phyloP scores from a whole-genome alignment of 2,113 vertebrate species.

The Eptatretus burgeri region DNA sequence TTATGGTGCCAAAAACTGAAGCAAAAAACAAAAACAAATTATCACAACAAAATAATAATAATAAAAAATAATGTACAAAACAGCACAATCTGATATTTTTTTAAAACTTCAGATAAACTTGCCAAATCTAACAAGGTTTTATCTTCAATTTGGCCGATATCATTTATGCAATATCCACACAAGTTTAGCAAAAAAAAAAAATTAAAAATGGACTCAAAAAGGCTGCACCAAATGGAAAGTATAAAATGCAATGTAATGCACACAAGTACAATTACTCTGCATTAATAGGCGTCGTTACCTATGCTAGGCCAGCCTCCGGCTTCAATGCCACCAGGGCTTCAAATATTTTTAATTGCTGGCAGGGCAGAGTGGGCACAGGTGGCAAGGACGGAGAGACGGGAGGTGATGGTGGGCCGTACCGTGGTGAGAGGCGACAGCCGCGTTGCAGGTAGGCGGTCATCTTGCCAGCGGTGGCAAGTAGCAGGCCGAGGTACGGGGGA shows the following conservation, averaged over 20 bases:
- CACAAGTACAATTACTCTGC: neutral
- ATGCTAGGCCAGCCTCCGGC: conserved; percentile 15
- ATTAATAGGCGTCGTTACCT: conserved; percentile 7
- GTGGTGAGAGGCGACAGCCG: conserved; percentile 22
- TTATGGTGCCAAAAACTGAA: neutral
- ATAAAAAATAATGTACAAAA: neutral
- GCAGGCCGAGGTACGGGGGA: conserved; percentile 27
- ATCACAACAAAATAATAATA: neutral
- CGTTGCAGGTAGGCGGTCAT: conserved; percentile 20
- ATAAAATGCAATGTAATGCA: neutral
- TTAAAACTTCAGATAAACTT: neutral
- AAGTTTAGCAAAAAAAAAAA: neutral
- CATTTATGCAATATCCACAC: neutral
- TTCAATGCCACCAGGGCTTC: conserved; percentile 13
- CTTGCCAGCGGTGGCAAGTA: conserved; percentile 28
- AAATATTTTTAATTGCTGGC: conserved; percentile 7
- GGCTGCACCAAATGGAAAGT: neutral
- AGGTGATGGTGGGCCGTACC: conserved; percentile 16
- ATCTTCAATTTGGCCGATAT: neutral
- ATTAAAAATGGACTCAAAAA: neutral
- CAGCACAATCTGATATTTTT: neutral
- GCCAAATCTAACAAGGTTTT: neutral
- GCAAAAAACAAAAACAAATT: neutral
- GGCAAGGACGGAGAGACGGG: conserved; percentile 8
- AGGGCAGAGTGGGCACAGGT: conserved; percentile 4